phyloP scores from a whole-genome alignment of 1,140 invertebrate genomes.

The Drosophila eugracilis region DNA sequence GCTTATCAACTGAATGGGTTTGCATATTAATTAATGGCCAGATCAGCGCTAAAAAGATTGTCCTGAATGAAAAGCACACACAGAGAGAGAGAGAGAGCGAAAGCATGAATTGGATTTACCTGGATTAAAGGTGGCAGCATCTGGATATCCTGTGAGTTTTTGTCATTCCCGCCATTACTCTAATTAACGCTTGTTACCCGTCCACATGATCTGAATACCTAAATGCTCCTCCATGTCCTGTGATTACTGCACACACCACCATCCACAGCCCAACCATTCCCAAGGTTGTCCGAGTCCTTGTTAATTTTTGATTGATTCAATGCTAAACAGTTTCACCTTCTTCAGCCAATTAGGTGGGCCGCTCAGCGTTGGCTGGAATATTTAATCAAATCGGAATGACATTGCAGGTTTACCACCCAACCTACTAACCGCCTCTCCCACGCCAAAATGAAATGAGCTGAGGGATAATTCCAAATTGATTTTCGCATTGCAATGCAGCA shows the following conservation, averaged over 20 bases:
- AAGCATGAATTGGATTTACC: constrained; percentile 15
- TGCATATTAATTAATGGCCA: constrained; percentile 77
- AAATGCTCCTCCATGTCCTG: constrained; percentile 15
- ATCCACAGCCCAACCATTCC: not conserved
- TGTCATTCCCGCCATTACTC: constrained; percentile 3
- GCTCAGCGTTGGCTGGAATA: constrained; percentile 46
- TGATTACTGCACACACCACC: constrained; percentile 8
- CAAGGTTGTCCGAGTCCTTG: constrained; percentile 32
- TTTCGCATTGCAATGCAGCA: constrained; percentile 53
- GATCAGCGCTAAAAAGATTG: constrained; percentile 23
- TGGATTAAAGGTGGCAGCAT: constrained; percentile 27
- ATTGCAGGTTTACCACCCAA: constrained; percentile 32
- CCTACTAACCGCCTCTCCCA: not conserved
- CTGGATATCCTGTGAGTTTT: constrained; percentile 9
- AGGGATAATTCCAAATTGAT: constrained; percentile 75
- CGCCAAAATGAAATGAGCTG: constrained; percentile 38
- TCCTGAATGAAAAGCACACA: no score
- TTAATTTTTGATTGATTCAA: constrained; percentile 71
- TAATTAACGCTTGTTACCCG: constrained; percentile 41
- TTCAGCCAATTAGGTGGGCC: constrained; percentile 56
- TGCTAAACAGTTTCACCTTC: constrained; percentile 47
- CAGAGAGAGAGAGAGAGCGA: not conserved
- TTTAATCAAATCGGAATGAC: constrained; percentile 74
- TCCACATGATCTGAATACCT: constrained; percentile 38
- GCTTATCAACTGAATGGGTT: constrained; percentile 33